phyloP scores from a whole-genome alignment of 2,113 vertebrate genomes.

The Bolborhynchus lineola region DNA sequence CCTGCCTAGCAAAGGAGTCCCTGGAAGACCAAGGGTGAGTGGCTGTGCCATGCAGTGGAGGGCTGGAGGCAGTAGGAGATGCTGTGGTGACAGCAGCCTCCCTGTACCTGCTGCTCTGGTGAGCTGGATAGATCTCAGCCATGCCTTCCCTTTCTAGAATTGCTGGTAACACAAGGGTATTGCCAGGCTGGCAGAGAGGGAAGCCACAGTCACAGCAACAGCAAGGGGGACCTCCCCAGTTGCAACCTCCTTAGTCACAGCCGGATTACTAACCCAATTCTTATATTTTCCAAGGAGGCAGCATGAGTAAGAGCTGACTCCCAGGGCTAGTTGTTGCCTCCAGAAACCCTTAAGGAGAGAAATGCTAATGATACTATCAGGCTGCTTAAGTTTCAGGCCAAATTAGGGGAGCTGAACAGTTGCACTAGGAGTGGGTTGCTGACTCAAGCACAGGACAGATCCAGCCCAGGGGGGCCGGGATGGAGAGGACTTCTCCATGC shows the following conservation, averaged over 20 bases:
- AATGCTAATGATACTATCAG: not conserved
- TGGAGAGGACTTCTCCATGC: not conserved
- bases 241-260: conserved; percentile 39
- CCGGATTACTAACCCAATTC: conserved; percentile 4
- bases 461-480: not conserved
- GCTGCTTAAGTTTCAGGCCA: not conserved
- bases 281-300: not conserved
- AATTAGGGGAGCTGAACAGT: rapidly evolving
- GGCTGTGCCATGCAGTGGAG: rapidly evolving
- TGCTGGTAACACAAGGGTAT: not conserved
- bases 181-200: not conserved
- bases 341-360: not conserved
- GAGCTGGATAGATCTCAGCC: not conserved
- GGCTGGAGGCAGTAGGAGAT: not conserved
- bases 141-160: not conserved
- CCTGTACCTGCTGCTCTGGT: rapidly evolving
- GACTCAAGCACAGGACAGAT: not conserved
- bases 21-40: not conserved
- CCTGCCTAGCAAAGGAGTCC: not conserved
- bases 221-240: not conserved
- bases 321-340: not conserved
- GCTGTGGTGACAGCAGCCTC: not conserved
- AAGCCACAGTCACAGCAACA: not conserved
- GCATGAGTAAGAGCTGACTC: conserved; percentile 55
- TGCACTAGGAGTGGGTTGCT: not conserved